These are phyloP conservation scores for Elysia chlorotica DNA, from an alignment of 1,140 invertebrate species.

Conservation along the genomic window DNA sequence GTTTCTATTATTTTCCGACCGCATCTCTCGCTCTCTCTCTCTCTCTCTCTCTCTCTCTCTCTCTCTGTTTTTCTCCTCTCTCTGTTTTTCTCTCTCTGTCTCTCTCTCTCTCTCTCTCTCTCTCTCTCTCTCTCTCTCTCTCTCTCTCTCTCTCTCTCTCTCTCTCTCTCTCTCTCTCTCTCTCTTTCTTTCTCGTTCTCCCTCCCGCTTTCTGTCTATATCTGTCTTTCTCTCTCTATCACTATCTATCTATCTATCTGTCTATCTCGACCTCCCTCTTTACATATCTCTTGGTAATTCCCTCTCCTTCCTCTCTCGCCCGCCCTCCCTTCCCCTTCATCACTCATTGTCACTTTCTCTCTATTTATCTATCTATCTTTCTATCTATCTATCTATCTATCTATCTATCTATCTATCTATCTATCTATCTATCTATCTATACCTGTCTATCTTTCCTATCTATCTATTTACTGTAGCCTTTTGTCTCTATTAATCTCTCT, in stretches of 20 bases:
- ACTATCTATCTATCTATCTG: no score
- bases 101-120: conserved; percentile 11
- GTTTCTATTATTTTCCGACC: no score
- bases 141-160: neutral
- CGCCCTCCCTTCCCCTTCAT: neutral
- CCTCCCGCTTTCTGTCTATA: neutral
- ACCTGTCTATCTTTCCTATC: no score
- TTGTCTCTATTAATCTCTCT: no score
- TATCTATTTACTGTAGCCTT: no score
- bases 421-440: neutral
- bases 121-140: conserved; percentile 11
- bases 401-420: conserved; percentile 7
- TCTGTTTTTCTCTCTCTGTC: conserved; percentile 4
- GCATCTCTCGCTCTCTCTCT: conserved; percentile 18
- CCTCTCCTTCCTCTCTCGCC: neutral
- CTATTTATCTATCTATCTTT: neutral
- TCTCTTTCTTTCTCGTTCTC: conserved; percentile 1
- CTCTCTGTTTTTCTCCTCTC: conserved; percentile 1
- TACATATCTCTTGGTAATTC: neutral
- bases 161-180: conserved; percentile 9
- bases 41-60: conserved; percentile 14
- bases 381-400: neutral
- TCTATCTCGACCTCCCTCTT: neutral
- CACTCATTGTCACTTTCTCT: neutral
- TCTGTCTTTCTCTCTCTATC: conserved; percentile 1